These are phyloP conservation scores for Sigmodon hispidus DNA, from an alignment of 2,113 vertebrate genomes.

Conservation along the genomic window DNA sequence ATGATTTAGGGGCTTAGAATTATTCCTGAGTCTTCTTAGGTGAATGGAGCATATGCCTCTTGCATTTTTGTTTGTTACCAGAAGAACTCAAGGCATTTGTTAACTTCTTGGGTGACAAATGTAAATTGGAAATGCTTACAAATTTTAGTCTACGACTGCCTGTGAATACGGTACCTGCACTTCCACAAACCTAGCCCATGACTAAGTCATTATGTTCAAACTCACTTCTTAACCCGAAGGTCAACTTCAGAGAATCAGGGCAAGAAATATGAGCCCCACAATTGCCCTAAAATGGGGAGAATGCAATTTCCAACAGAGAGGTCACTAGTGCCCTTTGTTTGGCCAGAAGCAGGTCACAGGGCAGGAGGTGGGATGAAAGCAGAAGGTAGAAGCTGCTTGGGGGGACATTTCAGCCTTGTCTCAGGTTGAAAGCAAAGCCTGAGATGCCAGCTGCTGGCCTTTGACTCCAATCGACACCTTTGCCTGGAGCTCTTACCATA, in stretches of 20 bases:
- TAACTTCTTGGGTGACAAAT: background rate
- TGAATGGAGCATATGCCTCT: background rate
- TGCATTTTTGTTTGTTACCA: background rate
- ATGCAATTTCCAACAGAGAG: constrained; percentile 28
- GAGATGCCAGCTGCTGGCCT: constrained; percentile 61
- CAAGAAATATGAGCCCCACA: background rate
- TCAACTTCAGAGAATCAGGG: constrained; percentile 17
- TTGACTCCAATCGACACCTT: constrained; percentile 74
- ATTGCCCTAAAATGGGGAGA: constrained; percentile 11
- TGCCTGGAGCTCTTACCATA: constrained; percentile 70
- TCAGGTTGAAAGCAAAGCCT: constrained; percentile 72
- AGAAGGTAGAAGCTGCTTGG: constrained; percentile 20
- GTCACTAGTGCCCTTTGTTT: constrained; percentile 25
- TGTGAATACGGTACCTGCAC: background rate
- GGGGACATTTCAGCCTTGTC: constrained; percentile 61
- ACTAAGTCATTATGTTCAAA: background rate
- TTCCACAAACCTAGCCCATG: background rate
- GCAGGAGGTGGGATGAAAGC: constrained; percentile 69
- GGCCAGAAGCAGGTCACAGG: constrained; percentile 74
- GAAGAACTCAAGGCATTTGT: background rate
- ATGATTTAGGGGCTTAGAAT: background rate
- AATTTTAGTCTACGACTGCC: background rate
- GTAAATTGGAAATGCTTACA: background rate
- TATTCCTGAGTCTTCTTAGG: background rate
- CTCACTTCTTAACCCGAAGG: background rate